These are phyloP conservation scores for Choreutis nemorana DNA, from an alignment of 2,888 invertebrate species.

Conservation along the genomic window DNA sequence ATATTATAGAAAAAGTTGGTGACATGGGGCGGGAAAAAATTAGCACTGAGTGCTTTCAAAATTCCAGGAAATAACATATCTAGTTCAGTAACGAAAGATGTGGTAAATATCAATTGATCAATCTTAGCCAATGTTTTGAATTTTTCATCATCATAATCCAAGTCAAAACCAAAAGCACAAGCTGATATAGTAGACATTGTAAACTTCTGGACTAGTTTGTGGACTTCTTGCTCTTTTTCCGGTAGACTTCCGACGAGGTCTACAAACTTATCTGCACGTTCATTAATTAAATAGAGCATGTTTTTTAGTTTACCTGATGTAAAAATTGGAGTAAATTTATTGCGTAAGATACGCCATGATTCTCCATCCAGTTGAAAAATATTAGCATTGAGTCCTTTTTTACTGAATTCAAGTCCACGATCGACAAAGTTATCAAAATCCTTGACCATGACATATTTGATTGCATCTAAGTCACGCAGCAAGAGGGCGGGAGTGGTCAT, in stretches of 20 bases:
- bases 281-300: constrained; percentile 11
- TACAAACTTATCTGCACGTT: constrained; percentile 4
- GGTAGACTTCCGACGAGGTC: constrained; percentile 2
- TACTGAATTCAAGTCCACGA: constrained; percentile 7
- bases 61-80: constrained; percentile 27
- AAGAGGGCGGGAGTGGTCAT: constrained; percentile 9
- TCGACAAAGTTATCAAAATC: constrained; percentile 12
- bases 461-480: constrained; percentile 12
- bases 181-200: constrained; percentile 23
- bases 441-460: constrained; percentile 12
- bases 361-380: constrained; percentile 9
- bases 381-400: constrained; percentile 8
- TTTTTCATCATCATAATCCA: constrained; percentile 14
- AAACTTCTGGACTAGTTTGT: constrained; percentile 20
- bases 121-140: constrained; percentile 2
- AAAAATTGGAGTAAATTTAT: constrained; percentile 12
- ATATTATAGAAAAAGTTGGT: constrained; percentile 20
- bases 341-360: constrained; percentile 10
- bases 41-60: constrained; percentile 19
- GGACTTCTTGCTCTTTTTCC: constrained; percentile 17
- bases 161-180: constrained; percentile 18
- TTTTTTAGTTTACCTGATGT: constrained; percentile 12
- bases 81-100: constrained; percentile 10
- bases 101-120: constrained; percentile 5
- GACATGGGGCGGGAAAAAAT: constrained; percentile 18